phyloP scores from a whole-genome alignment of 2,797 vertebrate genomes.

The Lepilemur septentrionalis region DNA sequence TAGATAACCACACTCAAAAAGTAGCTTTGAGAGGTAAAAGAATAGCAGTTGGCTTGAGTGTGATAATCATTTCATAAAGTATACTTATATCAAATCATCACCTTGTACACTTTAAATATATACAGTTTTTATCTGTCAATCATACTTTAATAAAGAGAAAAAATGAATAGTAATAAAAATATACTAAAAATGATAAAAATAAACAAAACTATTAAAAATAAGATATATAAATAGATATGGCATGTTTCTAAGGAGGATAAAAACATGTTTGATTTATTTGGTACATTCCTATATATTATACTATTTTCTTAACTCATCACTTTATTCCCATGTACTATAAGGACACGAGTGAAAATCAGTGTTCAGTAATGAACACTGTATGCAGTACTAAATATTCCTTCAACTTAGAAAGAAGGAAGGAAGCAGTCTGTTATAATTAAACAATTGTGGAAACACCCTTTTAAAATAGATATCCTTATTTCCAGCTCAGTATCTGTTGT shows the following conservation, averaged over 20 bases:
- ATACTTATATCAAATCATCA: too few species aligned
- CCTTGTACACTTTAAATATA: background rate
- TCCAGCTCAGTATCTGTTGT: background rate
- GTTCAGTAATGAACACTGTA: background rate
- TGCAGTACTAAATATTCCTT: background rate
- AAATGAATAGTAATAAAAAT: background rate
- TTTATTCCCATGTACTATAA: background rate
- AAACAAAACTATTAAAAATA: background rate
- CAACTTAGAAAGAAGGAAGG: background rate
- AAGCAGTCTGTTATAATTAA: background rate
- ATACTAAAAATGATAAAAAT: background rate
- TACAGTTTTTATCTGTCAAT: background rate
- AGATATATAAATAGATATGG: background rate
- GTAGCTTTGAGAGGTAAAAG: too few species aligned
- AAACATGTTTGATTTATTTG: background rate
- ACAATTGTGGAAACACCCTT: background rate
- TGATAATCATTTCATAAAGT: background rate
- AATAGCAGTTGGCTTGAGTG: background rate
- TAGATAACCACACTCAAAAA: background rate
- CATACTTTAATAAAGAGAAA: background rate
- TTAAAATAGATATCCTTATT: background rate
- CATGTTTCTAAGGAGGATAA: background rate
- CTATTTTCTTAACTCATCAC: background rate
- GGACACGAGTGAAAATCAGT: background rate
- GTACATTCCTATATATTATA: background rate